Evolutionary conservation across 2,113 vertebrate species (phyloP), one percentile per base, ranked within the genome.

Genomic region (Gracilinanus agilis): DNA sequence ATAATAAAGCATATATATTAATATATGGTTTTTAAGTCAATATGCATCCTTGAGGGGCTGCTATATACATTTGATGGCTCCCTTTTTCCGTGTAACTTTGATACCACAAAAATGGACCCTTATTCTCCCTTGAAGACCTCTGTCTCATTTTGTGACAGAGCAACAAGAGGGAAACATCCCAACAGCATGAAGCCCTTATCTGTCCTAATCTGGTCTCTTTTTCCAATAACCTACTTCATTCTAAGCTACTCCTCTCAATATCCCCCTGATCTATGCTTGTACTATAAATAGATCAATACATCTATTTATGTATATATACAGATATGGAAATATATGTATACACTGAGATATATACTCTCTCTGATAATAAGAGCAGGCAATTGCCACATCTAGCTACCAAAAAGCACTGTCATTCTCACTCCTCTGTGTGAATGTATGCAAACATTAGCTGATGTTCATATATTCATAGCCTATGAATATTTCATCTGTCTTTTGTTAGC

Each of bases 251-350:
- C 55, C 55, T 55, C 58, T 10, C 58, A 9, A 34, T 11, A 34
- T 11, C 61, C 34, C 12, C 61, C 29, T 12, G 49, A 49, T 10
- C 61, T 2, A 34, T 67, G 29, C 34, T 27, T 67, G 29, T 34
- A 67, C 29, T 34, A 4, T 34, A 4, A 12, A 34, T 67, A 67
- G 61, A 13, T 13, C 61, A 34, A 67, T 67, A 11, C 13, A 34
- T 67, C 13, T 67, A 67, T 34, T 13, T 67, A 67, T 67, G 29
- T 67, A 0, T 34, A 3, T 29, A 34, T 19, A n/a, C 6, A n/a
- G 3, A 12, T 12, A 3, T 29, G 10, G 11, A 0, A 16, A 11
- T 13, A 1, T 61, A 0, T 27, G 25, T 29, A 9, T 34, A 4
- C 34, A 13, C 0, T 19, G 0, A 21, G 0, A 75, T 2, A 75